Evolutionary conservation across 2,113 vertebrate species (phyloP), one percentile per base, ranked within the genome.

Genomic region (Notechis scutatus): DNA sequence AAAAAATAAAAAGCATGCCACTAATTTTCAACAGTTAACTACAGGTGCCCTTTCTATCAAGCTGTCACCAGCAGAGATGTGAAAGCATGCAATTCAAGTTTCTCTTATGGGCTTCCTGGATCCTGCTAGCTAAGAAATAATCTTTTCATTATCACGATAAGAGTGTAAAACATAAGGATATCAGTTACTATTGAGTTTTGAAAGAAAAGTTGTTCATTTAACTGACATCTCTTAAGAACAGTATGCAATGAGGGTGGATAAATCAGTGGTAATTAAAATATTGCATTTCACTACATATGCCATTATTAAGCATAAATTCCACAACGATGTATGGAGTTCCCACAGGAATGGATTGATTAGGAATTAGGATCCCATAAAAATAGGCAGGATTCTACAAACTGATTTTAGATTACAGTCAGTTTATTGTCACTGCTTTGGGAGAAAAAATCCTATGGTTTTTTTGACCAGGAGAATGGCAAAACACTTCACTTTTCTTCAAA

Each of bases 41-140:
- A 96, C 94, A 96, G 96, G 94, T 95, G 95, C 95, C 56, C 94
- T 96, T 96, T 96, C 93, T 96, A 96, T 97, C 95, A 96, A 96
- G 94, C 7, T 96, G 94, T 96, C 96, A 95, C 96, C 95, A 95
- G 94, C 94, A 96, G 93, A 96, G 92, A 95, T 50, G 74, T 95
- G 94, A 94, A 96, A 96, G 96, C 96, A 93, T 96, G 95, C 96
- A 96, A 93, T 96, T 23, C 95, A 21, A 90, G 94, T 92, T 96
- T 91, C 93, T 93, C 89, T 95, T 91, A 39, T 95, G 96, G 95
- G 45, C 50, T 96, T 97, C 95, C 96, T 96, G 96, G 96, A 97
- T 96, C 96, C 92, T 91, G 93, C 94, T 96, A 94, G 95, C 94
- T 96, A 93, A 81, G 92, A 93, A 94, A 95, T 95, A 91, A 92